phyloP scores from a whole-genome alignment of 2,113 vertebrate genomes.

The Ameiurus melas region DNA sequence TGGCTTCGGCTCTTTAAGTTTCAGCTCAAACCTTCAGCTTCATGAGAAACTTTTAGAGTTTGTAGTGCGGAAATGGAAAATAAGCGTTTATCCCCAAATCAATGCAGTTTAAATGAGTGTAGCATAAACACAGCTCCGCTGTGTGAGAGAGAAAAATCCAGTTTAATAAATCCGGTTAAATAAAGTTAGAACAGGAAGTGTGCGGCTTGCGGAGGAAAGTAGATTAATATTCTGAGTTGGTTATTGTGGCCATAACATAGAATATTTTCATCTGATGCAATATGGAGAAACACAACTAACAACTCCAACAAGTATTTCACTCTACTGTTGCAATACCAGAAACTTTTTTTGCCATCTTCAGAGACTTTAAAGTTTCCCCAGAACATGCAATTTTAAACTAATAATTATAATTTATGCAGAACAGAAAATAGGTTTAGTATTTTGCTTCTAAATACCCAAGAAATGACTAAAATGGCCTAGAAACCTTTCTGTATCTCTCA shows the following conservation, averaged over 20 bases:
- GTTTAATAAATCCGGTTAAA: slow-evolving; percentile 25
- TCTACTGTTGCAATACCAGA: slow-evolving; percentile 18
- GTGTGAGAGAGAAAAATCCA: not conserved
- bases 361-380: not conserved
- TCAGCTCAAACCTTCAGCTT: not conserved
- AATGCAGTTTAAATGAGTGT: not conserved
- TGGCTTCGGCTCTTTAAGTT: not conserved
- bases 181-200: slow-evolving; percentile 1
- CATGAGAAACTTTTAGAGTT: not conserved
- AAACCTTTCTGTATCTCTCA: not conserved
- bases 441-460: not conserved
- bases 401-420: slow-evolving; percentile 15
- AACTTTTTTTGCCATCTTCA: slow-evolving; percentile 5
- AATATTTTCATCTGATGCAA: slow-evolving; percentile 32
- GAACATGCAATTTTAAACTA: slow-evolving; percentile 13
- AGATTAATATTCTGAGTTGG: slow-evolving; percentile 14
- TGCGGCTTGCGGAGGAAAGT: not conserved
- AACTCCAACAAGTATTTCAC: slow-evolving; percentile 32
- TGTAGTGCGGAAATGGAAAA: not conserved
- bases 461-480: not conserved
- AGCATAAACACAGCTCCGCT: not conserved
- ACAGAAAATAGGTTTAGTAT: slow-evolving; percentile 18
- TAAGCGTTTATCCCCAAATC: not conserved
- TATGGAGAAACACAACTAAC: slow-evolving; percentile 20
- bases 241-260: slow-evolving; percentile 24